A percentile compares a stretch with the other conserved stretches of the same genome.
phyloP scores from a whole-genome alignment of 2,888 invertebrate genomes.

The Asteroscopus sphinx region DNA sequence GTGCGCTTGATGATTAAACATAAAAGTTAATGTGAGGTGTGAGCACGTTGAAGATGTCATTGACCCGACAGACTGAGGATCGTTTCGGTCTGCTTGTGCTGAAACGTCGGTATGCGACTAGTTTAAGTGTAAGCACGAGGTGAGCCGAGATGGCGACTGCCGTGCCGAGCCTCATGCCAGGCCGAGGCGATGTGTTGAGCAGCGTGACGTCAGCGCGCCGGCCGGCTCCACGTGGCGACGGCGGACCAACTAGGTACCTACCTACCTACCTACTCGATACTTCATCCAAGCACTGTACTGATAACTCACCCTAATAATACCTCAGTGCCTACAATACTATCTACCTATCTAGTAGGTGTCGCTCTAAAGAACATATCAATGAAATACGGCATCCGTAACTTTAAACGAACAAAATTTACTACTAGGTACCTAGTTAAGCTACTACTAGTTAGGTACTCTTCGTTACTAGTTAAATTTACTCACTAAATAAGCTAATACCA shows the following conservation, averaged over 20 bases:
- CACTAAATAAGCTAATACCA: slow-evolving; percentile 41
- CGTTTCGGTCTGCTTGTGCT: slow-evolving; percentile 83
- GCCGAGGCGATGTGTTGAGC: slow-evolving; percentile 34
- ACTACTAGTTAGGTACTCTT: too few relatives aligned
- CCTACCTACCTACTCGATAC: slow-evolving; percentile 78
- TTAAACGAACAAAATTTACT: slow-evolving; percentile 10
- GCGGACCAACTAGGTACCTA: slow-evolving; percentile 68
- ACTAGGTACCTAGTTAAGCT: too few relatives aligned
- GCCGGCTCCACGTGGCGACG: slow-evolving; percentile 79
- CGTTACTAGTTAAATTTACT: slow-evolving; percentile 25
- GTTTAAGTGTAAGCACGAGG: slow-evolving; percentile 73
- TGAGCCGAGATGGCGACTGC: slow-evolving; percentile 59
- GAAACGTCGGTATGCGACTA: slow-evolving; percentile 82
- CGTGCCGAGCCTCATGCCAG: slow-evolving; percentile 51
- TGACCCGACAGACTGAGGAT: slow-evolving; percentile 76
- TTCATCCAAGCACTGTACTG: slow-evolving; percentile 22
- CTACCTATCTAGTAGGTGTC: too few relatives aligned
- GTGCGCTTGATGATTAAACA: slow-evolving; percentile 64
- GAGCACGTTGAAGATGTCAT: slow-evolving; percentile 74
- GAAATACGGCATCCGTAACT: slow-evolving; percentile 19
- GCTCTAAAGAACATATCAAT: slow-evolving; percentile 2
- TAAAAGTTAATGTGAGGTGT: slow-evolving; percentile 59
- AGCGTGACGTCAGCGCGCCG: slow-evolving; percentile 74
- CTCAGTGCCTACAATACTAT: slow-evolving; percentile 2
- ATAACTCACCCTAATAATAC: slow-evolving; percentile 14